Evolutionary conservation across 2,113 vertebrate species (phyloP).

Genomic region (Hippocampus abdominalis): DNA sequence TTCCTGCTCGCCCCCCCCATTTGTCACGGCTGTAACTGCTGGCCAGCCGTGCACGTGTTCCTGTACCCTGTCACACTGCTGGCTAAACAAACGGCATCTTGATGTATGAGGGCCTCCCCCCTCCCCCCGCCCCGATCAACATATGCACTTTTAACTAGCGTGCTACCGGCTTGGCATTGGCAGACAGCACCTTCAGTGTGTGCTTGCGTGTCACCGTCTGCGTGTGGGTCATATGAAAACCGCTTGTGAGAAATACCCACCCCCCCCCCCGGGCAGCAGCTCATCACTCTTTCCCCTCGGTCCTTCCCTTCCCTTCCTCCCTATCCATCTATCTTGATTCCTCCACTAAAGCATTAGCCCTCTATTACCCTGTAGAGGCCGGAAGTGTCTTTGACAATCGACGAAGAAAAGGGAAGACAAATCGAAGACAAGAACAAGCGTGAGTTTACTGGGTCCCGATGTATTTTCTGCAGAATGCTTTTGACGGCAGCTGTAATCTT

Average conservation of each 20-base stretch:
- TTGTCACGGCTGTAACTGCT: constrained; percentile 73
- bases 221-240: constrained; percentile 54
- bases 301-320: constrained; percentile 34
- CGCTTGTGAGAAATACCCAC: constrained; percentile 66
- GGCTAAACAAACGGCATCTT: constrained; percentile 85
- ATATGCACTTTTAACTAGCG: constrained; percentile 83
- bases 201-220: constrained; percentile 16
- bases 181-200: constrained; percentile 47
- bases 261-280: constrained; percentile 66
- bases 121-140: constrained; percentile 80
- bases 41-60: constrained; percentile 67
- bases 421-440: not conserved
- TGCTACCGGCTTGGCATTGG: constrained; percentile 65
- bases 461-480: not conserved
- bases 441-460: not conserved
- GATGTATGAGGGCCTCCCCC: constrained; percentile 82
- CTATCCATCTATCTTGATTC: constrained; percentile 61
- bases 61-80: constrained; percentile 78
- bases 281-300: constrained; percentile 61
- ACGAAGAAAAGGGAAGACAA: constrained; percentile 31
- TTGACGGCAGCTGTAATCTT: not conserved
- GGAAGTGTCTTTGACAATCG: constrained; percentile 51
- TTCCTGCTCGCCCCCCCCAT: constrained; percentile 63
- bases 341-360: constrained; percentile 55
- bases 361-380: constrained; percentile 64